Evolutionary conservation across 1,140 invertebrate species (phyloP).

Genomic region (Ceratosolen solmsi): DNA sequence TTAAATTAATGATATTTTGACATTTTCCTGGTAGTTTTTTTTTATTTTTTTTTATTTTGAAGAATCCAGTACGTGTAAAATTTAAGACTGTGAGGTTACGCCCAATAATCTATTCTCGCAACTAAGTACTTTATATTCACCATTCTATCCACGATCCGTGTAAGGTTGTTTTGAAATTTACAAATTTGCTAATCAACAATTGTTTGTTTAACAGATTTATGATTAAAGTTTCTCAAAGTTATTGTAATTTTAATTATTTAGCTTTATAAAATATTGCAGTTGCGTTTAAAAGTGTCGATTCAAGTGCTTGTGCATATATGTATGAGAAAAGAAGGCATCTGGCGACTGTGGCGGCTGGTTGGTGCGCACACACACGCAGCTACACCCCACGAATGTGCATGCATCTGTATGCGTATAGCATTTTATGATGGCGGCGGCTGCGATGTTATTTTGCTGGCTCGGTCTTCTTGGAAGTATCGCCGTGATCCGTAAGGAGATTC

Average conservation of each 20-base stretch:
- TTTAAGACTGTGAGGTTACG: slow-evolving; percentile 3
- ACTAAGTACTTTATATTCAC: background rate
- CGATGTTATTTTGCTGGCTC: slow-evolving; percentile 44
- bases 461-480: slow-evolving; percentile 39
- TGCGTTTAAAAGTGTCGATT: background rate
- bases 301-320: slow-evolving; percentile 11
- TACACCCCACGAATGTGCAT: background rate
- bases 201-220: background rate
- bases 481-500: background rate
- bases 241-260: background rate
- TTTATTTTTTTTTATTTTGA: no score
- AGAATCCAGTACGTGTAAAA: background rate
- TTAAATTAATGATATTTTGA: slow-evolving; percentile 5
- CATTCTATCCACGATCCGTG: background rate
- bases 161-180: background rate
- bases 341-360: slow-evolving; percentile 23
- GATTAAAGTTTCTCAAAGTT: background rate
- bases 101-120: no score
- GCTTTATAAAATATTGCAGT: background rate
- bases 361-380: slow-evolving; percentile 4
- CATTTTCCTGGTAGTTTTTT: background rate
- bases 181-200: background rate
- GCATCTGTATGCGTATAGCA: slow-evolving; percentile 27
- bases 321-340: slow-evolving; percentile 24
- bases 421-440: slow-evolving; percentile 49